Evolutionary conservation across 2,113 vertebrate genomes (phyloP), one percentile per base, ranked within the genome.

Genomic region (Morone chrysops): DNA sequence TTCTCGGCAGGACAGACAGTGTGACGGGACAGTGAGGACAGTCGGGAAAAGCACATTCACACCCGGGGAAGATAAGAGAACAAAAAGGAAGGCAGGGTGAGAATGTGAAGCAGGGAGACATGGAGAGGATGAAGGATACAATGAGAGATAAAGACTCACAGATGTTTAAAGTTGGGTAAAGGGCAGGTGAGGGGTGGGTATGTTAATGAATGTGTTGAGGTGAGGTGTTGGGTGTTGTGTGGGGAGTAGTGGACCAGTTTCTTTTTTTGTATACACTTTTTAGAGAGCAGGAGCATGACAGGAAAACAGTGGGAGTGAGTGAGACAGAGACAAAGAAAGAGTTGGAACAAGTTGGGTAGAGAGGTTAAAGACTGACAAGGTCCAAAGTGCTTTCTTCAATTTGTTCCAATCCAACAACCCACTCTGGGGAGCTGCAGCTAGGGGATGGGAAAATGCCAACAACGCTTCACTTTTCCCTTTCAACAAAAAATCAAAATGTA

Each of bases 331-430:
- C 43, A 75, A 75, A 48, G 0, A 40, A 53, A 45, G 47, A 70
- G 61, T 22, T 12, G 38, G 67, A 78, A 74, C 31, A n/a, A 73
- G 57, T 62, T 31, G 31, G 41, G 13, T 47, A 63, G 14, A 69
- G 72, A 88, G 87, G 85, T 85, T 89, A 91, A 92, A 90, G 77
- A 89, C 80, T 14, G 81, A 70, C 80, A 70, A 80, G 72, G 77
- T 84, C 86, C 76, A 70, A 84, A 82, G 81, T 83, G 80, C 68
- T 75, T 63, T 85, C 75, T 85, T 79, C 80, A 79, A 78, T 90
- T 90, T 90, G 83, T 74, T 86, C 89, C 45, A 81, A 89, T 73
- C 78, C 78, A 68, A 70, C 72, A 69, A 69, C 16, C 43, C 63
- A 70, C 87, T 79, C 72, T 6, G 38, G 86, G 83, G 82, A 92